Base-by-base conservation (phyloP, 2,113 vertebrate genomes). In the Plecotus auritus region DNA sequence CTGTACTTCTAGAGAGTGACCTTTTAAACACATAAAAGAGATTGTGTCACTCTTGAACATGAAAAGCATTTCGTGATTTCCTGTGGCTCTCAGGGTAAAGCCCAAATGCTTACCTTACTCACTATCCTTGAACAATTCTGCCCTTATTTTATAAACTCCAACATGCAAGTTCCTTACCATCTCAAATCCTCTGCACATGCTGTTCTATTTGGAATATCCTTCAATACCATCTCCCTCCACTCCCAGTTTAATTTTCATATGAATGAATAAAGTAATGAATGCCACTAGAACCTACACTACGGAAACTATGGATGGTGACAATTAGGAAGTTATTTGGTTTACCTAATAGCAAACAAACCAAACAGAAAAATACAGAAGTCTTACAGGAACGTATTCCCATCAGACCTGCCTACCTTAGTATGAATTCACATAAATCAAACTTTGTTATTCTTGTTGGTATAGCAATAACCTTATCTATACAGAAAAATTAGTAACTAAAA, bases 361-460 rank as follows among this genome's bases (percentile, higher is more conserved):
- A 96, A 47, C 23, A 89, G 49, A 83, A 91, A 84, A 78, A 94
- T 66, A 45, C 11, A 74, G 22, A 88, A 56, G 9, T 78, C 3
- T 72, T 83, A 32, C 30, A 83, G 37, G 23, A 93, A 80, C 5
- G 4, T 91, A 61, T 56, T 91, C 74, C 23, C 45, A 13, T 64
- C 73, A 72, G 18, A 16, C 17, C 28, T 89, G 22, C 37, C 74
- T 82, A 67, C 14, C 51, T 83, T 85, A 49, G 37, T 86, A 82
- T 85, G 47, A 95, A 90, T 90, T 72, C 78, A 70, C 73, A 74
- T 45, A 89, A 89, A 86, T 45, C 5, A n/a, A 80, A 91, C 20
- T 23, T 64, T 70, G 9, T 70, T 96, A 28, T 49, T 91, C 37
- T 61, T 91, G 20, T 81, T 88, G 14, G 23, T 76, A 70, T 28